Base-by-base conservation (phyloP, 2,113 vertebrate genomes). In the Embiotoca jacksoni region DNA sequence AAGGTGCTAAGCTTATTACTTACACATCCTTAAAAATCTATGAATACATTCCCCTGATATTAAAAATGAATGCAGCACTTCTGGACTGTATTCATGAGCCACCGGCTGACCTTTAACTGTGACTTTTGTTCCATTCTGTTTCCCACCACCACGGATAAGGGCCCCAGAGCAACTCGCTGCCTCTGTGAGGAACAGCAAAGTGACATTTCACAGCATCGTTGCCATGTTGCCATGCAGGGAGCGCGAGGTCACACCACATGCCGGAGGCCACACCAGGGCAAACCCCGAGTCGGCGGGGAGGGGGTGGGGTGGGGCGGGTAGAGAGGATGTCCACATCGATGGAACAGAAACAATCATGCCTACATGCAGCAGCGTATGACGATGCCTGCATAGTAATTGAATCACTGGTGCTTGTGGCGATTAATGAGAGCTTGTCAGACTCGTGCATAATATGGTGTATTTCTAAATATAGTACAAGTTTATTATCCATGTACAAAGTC, bases 201-300 rank as follows among this genome's bases (percentile, higher is more conserved):
- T 88, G 92, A 92, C 92, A 91, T 92, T 92, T 92, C 86, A 87
- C 88, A 71, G 85, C 84, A 62, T 78, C 57, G 54, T 85, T 83
- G 79, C 86, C 76, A 82, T 55, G 78, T 72, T 64, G 65, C 80
- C 60, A 58, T 32, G 49, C 77, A 52, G 63, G 62, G 83, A 89
- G 83, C 32, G 44, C 16, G 56, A 91, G 88, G 89, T 90, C 82
- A 68, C 71, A 32, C 75, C 66, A 65, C 67, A 73, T 3, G 76
- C 87, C 75, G 1, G 15, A 54, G 84, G 89, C 66, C 15, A 78
- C 64, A 71, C 33, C 32, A 3, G 49, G 50, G 53, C 65, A 57
- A 71, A 64, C 56, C 62, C 57, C 23, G 23, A 37, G 62, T 80
- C 59, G 11, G 56, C 9, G n/a, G 13, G 37, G 72, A 14, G 55